Evolutionary conservation across 2,888 invertebrate species (phyloP).

Genomic region (Pediacus dermestoides): DNA sequence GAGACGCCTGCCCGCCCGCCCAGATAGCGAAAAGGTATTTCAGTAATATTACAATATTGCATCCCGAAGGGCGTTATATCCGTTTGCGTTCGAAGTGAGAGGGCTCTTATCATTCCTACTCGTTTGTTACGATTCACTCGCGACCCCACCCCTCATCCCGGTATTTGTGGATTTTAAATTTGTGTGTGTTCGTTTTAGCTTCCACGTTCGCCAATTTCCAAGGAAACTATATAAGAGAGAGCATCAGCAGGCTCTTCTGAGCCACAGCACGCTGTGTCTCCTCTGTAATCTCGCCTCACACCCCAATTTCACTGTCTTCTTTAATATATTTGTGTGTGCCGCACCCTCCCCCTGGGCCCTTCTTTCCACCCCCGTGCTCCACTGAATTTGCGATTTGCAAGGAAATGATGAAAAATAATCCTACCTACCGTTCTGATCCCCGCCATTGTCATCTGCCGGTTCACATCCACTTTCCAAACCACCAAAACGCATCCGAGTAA

Average conservation of each 20-base stretch:
- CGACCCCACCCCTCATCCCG: not conserved
- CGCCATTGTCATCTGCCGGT: too few species aligned
- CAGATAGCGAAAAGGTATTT: conserved; percentile 33
- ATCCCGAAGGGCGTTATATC: conserved; percentile 14
- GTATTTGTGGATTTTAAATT: conserved; percentile 32
- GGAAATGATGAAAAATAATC: too few species aligned
- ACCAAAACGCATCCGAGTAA: too few species aligned
- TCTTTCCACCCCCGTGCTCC: too few species aligned
- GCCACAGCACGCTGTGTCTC: too few species aligned
- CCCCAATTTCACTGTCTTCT: conserved; percentile 22
- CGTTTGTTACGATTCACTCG: conserved; percentile 2
- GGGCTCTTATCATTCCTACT: conserved; percentile 7
- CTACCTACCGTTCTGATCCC: too few species aligned
- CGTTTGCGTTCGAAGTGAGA: conserved; percentile 6
- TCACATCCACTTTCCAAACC: too few species aligned
- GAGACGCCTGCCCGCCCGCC: too few species aligned
- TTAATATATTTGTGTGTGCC: too few species aligned
- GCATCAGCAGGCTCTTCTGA: too few species aligned
- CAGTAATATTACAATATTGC: conserved; percentile 28
- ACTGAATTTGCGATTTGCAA: too few species aligned
- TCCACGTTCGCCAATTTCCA: conserved; percentile 24
- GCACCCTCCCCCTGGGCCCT: too few species aligned
- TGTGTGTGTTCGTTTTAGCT: conserved; percentile 30
- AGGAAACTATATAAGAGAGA: conserved; percentile 21
- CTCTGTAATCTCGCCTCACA: conserved; percentile 13